phyloP scores from a whole-genome alignment of 2,113 vertebrate genomes.

The Globicephala melas region DNA sequence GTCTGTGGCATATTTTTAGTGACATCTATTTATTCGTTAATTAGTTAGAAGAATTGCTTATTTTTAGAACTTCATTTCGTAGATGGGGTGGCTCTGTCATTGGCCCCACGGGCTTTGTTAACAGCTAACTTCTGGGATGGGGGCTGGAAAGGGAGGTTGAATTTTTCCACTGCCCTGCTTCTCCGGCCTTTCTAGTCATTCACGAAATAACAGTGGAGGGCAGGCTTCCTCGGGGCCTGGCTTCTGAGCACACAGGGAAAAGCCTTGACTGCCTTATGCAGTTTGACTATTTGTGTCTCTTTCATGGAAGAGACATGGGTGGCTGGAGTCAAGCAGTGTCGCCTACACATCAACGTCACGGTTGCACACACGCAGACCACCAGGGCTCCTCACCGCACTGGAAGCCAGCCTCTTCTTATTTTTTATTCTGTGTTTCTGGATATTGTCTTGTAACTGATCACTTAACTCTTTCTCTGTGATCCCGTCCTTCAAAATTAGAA shows the following conservation, averaged over 20 bases:
- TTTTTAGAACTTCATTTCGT: conserved; percentile 45
- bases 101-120: not conserved
- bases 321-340: not conserved
- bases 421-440: not conserved
- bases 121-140: not conserved
- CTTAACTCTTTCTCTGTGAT: not conserved
- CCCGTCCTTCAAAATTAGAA: conserved; percentile 4
- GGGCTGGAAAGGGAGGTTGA: not conserved
- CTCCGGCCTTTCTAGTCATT: not conserved
- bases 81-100: not conserved
- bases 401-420: not conserved
- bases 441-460: not conserved
- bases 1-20: not conserved
- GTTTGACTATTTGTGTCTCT: not conserved
- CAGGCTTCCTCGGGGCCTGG: not conserved
- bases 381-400: not conserved
- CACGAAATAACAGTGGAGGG: not conserved
- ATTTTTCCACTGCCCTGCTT: not conserved
- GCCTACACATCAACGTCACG: not conserved
- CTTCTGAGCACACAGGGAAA: not conserved
- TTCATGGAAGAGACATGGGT: not conserved
- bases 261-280: not conserved
- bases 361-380: fast-evolving
- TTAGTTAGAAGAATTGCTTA: conserved; percentile 31
- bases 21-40: conserved; percentile 21